Evolutionary conservation across 2,888 invertebrate species (phyloP).

Genomic region (Polyploca ridens): DNA sequence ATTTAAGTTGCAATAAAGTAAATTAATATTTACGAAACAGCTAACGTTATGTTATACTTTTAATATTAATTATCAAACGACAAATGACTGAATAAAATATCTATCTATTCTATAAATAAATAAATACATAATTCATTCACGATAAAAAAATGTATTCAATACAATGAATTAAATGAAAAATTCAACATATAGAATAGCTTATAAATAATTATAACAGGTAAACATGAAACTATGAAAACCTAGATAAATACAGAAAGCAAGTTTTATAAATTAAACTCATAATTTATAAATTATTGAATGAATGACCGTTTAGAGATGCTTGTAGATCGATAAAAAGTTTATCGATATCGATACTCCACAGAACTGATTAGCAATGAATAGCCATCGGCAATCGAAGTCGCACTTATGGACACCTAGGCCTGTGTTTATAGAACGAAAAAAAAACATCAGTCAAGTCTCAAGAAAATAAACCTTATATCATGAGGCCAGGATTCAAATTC

Average conservation of each 20-base stretch:
- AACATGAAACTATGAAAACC: background rate
- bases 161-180: background rate
- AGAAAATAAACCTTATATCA: too few species aligned
- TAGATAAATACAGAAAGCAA: background rate
- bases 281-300: conserved; percentile 41
- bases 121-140: background rate
- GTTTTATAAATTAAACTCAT: background rate
- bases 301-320: conserved; percentile 50
- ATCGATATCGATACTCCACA: conserved; percentile 53
- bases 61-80: background rate
- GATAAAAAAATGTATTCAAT: background rate
- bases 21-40: background rate
- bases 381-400: conserved; percentile 16
- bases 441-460: too few species aligned
- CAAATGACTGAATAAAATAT: background rate
- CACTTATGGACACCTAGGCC: background rate
- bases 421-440: too few species aligned
- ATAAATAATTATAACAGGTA: background rate
- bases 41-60: background rate
- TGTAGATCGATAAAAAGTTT: conserved; percentile 45
- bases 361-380: conserved; percentile 48
- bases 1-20: background rate
- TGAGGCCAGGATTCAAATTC: too few species aligned
- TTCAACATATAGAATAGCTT: background rate
- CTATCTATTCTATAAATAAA: too few species aligned